Conservation (phyloP, 2,113 vertebrate species). For the Scomber scombrus region DNA sequence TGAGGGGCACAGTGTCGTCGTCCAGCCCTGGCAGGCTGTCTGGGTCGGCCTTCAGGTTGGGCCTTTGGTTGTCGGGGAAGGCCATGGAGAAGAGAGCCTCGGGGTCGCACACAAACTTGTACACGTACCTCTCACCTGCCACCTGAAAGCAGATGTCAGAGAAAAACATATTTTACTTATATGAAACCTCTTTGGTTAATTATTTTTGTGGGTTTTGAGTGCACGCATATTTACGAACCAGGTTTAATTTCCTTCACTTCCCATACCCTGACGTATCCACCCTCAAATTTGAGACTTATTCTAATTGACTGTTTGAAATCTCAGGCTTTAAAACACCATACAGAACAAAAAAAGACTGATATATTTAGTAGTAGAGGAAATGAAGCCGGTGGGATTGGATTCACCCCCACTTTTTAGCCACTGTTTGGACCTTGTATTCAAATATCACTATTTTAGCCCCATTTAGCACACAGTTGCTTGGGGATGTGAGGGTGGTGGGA, state of each 20-base stretch:
- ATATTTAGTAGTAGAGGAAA: background rate
- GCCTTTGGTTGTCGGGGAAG: conserved; percentile 96
- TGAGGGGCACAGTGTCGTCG: conserved; percentile 92
- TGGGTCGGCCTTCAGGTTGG: conserved; percentile 92
- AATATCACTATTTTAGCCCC: background rate
- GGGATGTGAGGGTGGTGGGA: background rate
- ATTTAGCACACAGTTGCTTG: background rate
- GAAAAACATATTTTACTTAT: background rate
- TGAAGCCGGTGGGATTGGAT: background rate
- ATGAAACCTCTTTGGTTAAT: background rate
- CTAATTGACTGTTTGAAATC: background rate
- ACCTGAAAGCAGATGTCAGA: conserved; percentile 82
- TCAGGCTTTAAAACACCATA: background rate
- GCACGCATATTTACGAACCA: background rate
- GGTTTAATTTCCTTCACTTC: background rate
- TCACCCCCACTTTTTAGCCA: background rate
- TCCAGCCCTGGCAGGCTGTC: conserved; percentile 85
- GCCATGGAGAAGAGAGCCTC: conserved; percentile 98
- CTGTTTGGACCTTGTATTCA: background rate
- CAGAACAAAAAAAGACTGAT: background rate
- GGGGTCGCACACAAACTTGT: conserved; percentile 97
- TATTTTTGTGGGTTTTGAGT: too few relatives aligned
- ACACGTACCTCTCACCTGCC: conserved; percentile 95
- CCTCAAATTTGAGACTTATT: background rate
- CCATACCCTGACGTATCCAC: background rate